Percentiles rank a stretch among this genome's conserved stretches.
Evolutionary conservation across 1,140 invertebrate genomes (phyloP).

Genomic region (Meloidogyne chitwoodi): DNA sequence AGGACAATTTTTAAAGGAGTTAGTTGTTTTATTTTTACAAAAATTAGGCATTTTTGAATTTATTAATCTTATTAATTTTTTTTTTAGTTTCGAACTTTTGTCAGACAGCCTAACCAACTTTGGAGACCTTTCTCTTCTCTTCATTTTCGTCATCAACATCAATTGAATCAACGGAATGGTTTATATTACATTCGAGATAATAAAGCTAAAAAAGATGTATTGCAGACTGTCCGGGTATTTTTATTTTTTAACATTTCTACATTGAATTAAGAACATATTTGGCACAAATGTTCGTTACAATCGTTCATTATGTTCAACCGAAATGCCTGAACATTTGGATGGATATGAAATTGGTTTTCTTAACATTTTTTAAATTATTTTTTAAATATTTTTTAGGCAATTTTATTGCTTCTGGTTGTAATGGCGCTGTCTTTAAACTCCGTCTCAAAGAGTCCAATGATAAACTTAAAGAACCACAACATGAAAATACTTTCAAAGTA

Average conservation of each 20-base stretch:
- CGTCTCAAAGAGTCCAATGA: not conserved
- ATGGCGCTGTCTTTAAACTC: slow-evolving; percentile 16
- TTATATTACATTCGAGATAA: not conserved
- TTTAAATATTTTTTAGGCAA: slow-evolving; percentile 16
- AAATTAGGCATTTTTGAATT: not conserved
- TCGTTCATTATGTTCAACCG: not conserved
- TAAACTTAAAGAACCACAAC: not conserved
- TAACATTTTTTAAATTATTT: not conserved
- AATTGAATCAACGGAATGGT: slow-evolving; percentile 4
- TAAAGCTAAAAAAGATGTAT: not conserved
- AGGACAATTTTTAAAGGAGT: not conserved
- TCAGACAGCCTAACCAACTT: not conserved
- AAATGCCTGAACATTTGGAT: slow-evolving; percentile 20
- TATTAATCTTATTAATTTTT: too few species aligned
- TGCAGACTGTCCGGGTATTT: slow-evolving; percentile 14
- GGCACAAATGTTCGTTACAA: slow-evolving; percentile 33
- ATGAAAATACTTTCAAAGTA: not conserved
- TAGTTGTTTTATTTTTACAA: not conserved
- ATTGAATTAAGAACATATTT: slow-evolving; percentile 22
- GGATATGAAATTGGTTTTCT: slow-evolving; percentile 26
- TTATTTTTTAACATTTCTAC: not conserved
- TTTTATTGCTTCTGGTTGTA: slow-evolving; percentile 24
- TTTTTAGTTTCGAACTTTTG: not conserved
- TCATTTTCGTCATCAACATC: slow-evolving; percentile 16
- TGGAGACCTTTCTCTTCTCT: slow-evolving; percentile 21